Conservation (phyloP, 2,797 vertebrate genomes). For the Myripristis jacobus region DNA sequence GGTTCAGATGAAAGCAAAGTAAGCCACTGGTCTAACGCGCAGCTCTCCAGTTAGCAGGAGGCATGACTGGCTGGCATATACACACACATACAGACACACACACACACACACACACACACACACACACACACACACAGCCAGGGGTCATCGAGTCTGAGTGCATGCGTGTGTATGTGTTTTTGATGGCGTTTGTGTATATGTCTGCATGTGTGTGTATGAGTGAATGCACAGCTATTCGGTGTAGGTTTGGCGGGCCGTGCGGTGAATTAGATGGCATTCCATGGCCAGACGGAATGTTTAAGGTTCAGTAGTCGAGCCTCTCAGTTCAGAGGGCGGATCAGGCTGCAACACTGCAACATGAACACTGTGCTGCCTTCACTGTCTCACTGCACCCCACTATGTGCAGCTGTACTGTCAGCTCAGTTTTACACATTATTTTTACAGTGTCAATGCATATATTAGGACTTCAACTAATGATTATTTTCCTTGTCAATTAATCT, state of each 20-base stretch:
- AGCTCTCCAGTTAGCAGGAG: slow-evolving; percentile 2
- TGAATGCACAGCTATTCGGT: slow-evolving; percentile 66
- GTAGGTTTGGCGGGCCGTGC: slow-evolving; percentile 39
- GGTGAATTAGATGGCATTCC: slow-evolving; percentile 69
- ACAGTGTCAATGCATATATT: no score
- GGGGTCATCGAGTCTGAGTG: slow-evolving; percentile 61
- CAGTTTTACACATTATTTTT: no score
- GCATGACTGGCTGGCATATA: slow-evolving; percentile 13
- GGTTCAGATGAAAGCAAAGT: no score
- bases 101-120: slow-evolving; percentile 31
- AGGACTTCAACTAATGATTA: no score
- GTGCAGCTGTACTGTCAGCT: no score
- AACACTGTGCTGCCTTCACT: neutral
- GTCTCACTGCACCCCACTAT: neutral
- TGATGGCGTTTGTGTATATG: slow-evolving; percentile 26
- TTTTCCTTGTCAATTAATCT: no score
- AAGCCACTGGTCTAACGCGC: neutral
- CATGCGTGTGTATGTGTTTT: neutral
- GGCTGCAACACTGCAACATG: slow-evolving; percentile 12
- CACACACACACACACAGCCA: slow-evolving; percentile 42
- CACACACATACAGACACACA: neutral
- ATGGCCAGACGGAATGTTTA: slow-evolving; percentile 75
- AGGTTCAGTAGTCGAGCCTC: slow-evolving; percentile 56
- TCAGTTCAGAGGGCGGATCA: slow-evolving; percentile 44
- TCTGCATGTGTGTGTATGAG: slow-evolving; percentile 39